These are phyloP conservation scores for Podarcis siculus DNA, from an alignment of 2,797 vertebrate genomes.

Conservation along the genomic window DNA sequence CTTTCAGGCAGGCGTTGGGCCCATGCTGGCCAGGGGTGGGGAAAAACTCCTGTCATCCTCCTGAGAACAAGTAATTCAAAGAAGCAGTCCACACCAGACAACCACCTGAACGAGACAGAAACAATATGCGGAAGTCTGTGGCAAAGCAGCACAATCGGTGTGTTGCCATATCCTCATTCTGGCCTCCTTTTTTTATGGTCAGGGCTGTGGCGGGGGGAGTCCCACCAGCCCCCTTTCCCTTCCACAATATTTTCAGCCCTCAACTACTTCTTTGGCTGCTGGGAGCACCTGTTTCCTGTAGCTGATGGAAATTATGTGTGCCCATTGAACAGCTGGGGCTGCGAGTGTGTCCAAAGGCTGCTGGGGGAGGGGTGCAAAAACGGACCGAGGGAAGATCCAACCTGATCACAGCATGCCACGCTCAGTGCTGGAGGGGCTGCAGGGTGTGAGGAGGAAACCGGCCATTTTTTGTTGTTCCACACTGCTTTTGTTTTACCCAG, in stretches of 20 bases:
- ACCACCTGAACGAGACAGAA: not conserved
- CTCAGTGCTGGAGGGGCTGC: not conserved
- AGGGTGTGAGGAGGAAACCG: too few species aligned
- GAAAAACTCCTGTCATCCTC: not conserved
- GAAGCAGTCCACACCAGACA: not conserved
- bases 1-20: not conserved
- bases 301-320: not conserved
- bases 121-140: conserved; percentile 12
- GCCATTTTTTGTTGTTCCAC: too few species aligned
- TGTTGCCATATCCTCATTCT: not conserved
- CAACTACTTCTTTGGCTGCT: not conserved
- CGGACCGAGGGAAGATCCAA: not conserved
- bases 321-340: not conserved
- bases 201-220: not conserved
- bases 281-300: conserved; percentile 41
- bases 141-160: not conserved
- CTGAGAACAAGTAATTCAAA: not conserved
- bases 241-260: not conserved
- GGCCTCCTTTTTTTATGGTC: not conserved
- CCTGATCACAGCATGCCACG: not conserved
- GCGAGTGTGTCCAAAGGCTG: not conserved
- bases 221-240: not conserved
- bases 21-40: too few species aligned
- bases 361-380: not conserved
- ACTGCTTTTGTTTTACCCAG: not conserved